A percentile compares a stretch with the other conserved stretches of the same genome.
Evolutionary conservation across 2,113 vertebrate species (phyloP).

Genomic region (Tichodroma muraria): DNA sequence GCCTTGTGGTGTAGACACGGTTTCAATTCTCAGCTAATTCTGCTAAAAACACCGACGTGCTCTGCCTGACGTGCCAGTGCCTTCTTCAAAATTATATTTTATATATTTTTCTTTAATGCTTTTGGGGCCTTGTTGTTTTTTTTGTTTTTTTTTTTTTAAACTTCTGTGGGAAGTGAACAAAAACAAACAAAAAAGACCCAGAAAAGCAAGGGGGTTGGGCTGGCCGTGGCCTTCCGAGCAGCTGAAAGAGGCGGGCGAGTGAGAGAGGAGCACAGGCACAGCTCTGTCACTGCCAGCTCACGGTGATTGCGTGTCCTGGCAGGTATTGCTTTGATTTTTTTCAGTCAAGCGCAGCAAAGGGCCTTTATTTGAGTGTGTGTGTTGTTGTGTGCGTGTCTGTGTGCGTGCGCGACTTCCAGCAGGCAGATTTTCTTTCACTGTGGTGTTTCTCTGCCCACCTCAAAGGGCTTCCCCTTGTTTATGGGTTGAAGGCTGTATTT

Average conservation of each 20-base stretch:
- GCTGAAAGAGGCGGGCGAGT: neutral
- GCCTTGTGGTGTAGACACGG: neutral
- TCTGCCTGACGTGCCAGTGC: neutral
- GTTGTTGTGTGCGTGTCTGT: too few relatives aligned
- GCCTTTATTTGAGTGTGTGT: neutral
- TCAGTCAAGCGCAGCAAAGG: neutral
- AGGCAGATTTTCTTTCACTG: neutral
- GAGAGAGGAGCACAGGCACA: neutral
- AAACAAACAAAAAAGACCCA: neutral
- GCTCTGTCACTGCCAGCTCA: neutral
- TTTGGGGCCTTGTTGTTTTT: neutral
- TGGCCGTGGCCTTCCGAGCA: neutral
- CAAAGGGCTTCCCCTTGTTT: neutral
- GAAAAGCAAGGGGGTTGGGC: neutral
- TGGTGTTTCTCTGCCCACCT: neutral
- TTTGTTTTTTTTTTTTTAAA: neutral
- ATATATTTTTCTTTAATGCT: neutral
- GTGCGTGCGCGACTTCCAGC: neutral
- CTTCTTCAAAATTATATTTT: neutral
- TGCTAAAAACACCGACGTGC: neutral
- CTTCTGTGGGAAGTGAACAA: neutral
- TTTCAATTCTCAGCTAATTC: neutral
- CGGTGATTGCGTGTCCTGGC: neutral
- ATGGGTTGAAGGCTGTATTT: neutral
- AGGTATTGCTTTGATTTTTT: neutral